These are phyloP conservation scores for Notodonta dromedarius DNA, from an alignment of 2,888 invertebrate genomes.

Conservation along the genomic window DNA sequence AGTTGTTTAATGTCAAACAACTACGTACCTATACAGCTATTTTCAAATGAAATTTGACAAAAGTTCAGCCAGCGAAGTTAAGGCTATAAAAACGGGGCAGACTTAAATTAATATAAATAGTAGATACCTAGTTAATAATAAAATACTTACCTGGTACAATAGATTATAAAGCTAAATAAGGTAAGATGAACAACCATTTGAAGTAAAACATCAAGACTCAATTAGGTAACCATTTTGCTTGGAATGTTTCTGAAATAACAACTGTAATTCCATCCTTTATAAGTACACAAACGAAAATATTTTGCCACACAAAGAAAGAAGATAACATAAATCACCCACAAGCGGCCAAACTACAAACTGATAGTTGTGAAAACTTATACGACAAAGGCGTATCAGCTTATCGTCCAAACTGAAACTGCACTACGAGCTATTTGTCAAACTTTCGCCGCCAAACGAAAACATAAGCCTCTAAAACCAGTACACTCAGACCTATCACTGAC, in stretches of 20 bases:
- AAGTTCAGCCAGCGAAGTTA: neutral
- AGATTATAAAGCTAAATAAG: too few species aligned
- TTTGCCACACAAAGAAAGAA: slow-evolving; percentile 37
- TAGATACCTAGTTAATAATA: too few species aligned
- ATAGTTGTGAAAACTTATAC: slow-evolving; percentile 56
- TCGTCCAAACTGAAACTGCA: slow-evolving; percentile 65
- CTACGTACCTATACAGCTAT: neutral
- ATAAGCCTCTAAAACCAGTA: slow-evolving; percentile 51
- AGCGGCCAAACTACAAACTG: slow-evolving; percentile 52
- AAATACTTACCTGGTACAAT: too few species aligned
- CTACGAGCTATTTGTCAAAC: slow-evolving; percentile 72
- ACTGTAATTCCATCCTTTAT: too few species aligned
- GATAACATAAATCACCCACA: slow-evolving; percentile 57
- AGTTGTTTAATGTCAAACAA: neutral
- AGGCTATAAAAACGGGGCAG: too few species aligned
- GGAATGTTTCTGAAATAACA: too few species aligned
- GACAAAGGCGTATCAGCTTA: slow-evolving; percentile 62
- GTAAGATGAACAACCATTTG: too few species aligned
- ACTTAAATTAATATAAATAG: too few species aligned
- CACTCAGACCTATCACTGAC: slow-evolving; percentile 32
- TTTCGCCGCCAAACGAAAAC: slow-evolving; percentile 65
- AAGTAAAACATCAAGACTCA: too few species aligned
- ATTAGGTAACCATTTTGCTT: too few species aligned
- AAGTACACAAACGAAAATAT: slow-evolving; percentile 45
- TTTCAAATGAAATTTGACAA: neutral